Percentiles rank a stretch among this genome's conserved stretches.
These are phyloP conservation scores for Drosophila parthenogenetica DNA, from an alignment of 2,888 invertebrate species.

Conservation along the genomic window DNA sequence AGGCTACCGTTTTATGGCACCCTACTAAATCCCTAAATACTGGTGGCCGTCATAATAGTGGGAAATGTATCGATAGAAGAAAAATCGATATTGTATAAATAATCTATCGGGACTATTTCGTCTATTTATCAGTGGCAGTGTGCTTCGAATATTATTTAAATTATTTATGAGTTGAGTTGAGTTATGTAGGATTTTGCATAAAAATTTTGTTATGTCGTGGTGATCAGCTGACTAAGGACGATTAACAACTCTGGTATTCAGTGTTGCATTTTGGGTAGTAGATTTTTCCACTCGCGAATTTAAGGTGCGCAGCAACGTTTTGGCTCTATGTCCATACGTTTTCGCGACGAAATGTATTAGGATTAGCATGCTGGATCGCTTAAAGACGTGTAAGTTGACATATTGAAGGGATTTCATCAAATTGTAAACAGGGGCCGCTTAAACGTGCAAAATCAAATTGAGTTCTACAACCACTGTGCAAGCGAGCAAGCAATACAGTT, in stretches of 20 bases:
- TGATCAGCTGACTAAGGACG: conserved; percentile 42
- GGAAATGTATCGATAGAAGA: neutral
- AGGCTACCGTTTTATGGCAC: too few species aligned
- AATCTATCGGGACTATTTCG: neutral
- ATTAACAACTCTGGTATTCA: conserved; percentile 44
- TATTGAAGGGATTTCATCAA: neutral
- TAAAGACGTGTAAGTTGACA: conserved; percentile 59
- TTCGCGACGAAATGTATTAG: conserved; percentile 36
- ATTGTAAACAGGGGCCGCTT: conserved; percentile 23
- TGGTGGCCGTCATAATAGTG: too few species aligned
- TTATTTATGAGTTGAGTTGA: neutral
- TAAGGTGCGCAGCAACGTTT: conserved; percentile 53
- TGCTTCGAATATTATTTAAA: conserved; percentile 2
- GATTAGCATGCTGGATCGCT: conserved; percentile 44
- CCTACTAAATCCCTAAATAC: too few species aligned
- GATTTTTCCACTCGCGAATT: conserved; percentile 64
- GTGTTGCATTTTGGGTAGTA: conserved; percentile 60
- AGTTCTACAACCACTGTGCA: conserved; percentile 32
- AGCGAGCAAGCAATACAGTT: conserved; percentile 42
- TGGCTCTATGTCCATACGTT: conserved; percentile 51
- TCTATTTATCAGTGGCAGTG: neutral
- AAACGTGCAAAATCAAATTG: conserved; percentile 37
- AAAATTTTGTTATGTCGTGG: neutral
- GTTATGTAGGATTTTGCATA: neutral
- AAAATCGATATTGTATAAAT: conserved; percentile 5